Evolutionary conservation across 92 coral and sea anemone species (phyloP).

Genomic region (Chrysogorgia sp.): DNA sequence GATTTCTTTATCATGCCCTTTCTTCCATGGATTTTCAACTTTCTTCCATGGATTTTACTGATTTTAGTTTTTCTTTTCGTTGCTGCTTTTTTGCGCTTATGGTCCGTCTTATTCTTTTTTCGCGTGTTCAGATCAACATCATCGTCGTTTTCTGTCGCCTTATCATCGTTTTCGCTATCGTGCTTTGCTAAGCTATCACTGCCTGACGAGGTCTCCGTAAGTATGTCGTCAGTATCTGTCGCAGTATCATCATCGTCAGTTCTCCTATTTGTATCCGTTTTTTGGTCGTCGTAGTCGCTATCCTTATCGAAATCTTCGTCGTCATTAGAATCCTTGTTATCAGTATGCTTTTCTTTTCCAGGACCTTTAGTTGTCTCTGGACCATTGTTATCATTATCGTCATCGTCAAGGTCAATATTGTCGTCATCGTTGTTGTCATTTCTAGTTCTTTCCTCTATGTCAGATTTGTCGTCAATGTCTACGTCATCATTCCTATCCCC

Average conservation of each 20-base stretch:
- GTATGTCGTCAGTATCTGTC: neutral
- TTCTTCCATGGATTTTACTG: neutral
- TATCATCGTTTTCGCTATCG: neutral
- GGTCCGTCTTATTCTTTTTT: neutral
- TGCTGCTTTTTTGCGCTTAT: neutral
- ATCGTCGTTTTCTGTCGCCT: neutral
- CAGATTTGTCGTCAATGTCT: constrained; percentile 4
- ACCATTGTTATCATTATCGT: neutral
- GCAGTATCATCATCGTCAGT: neutral
- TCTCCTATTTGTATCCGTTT: neutral
- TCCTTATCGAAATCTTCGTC: neutral
- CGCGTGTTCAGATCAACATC: neutral
- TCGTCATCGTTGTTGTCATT: constrained; percentile 4
- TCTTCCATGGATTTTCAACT: neutral
- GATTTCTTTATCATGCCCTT: neutral
- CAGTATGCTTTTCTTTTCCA: neutral
- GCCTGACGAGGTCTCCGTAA: neutral
- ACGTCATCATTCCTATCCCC: neutral
- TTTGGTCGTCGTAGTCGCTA: neutral
- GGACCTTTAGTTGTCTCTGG: neutral
- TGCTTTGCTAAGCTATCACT: neutral
- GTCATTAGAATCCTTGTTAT: neutral
- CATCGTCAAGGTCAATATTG: constrained; percentile 18
- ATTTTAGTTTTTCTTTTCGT: neutral
- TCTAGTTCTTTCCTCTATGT: neutral